Evolutionary conservation across 1,140 invertebrate species (phyloP), one percentile per base, ranked within the genome.

Genomic region (Gerris buenoi): DNA sequence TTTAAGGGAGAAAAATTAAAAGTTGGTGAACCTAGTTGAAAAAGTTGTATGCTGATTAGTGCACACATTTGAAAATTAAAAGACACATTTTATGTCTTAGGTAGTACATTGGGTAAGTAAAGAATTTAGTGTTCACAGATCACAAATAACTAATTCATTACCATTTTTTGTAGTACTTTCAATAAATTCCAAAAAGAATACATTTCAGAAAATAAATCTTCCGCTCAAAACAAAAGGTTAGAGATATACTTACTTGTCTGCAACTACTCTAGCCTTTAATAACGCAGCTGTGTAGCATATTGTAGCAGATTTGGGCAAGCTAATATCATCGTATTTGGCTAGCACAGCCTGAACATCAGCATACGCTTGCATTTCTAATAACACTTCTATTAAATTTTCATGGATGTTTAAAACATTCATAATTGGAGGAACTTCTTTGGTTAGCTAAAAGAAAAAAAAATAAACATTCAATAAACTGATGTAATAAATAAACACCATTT

Each of bases 231-330:
- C n/a, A n/a, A n/a, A n/a, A n/a, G n/a, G n/a, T n/a, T n/a, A n/a
- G n/a, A n/a, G n/a, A n/a, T n/a, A n/a, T n/a, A 78, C 82, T 81
- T 78, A 87, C 85, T 95, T 95, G 73, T 97, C 95, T 58, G 92
- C 93, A 5, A 97, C 94, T 63, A 88, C 80, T 73, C 95, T 84
- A 0, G 93, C 92, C 80, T 97, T 97, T 10, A 98, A 80, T 67
- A 98, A 77, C 23, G 96, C 96, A 28, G 93, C 89, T 67, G 96
- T 98, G 77, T 97, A 98, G 79, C 93, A 95, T 71, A 98, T 93
- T n/a, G 93, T 90, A 14, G 95, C 95, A 66, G 94, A 97, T 77
- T 96, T 96, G 26, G 95, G 95, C 72, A 96, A 79, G 74, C 87
- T 93, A 68, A 95, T 94, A 77, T 98, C 96, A 79, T 98, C 96